Evolutionary conservation across 2,888 invertebrate genomes (phyloP).

Genomic region (Pollenia amentaria): DNA sequence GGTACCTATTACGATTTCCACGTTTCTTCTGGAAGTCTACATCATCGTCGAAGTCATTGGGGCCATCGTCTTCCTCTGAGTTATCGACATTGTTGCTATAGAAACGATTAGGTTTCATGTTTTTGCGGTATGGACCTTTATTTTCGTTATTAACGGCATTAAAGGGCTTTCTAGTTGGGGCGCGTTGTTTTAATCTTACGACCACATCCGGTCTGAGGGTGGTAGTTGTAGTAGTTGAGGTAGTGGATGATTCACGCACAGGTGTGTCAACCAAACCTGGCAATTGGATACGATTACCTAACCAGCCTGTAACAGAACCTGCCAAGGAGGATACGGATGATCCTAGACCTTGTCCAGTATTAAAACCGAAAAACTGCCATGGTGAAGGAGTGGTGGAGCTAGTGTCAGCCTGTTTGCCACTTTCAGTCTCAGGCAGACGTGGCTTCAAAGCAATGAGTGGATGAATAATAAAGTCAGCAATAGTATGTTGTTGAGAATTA

Average conservation of each 20-base stretch:
- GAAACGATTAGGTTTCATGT: slow-evolving; percentile 76
- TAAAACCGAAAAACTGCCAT: slow-evolving; percentile 80
- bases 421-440: slow-evolving; percentile 68
- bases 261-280: slow-evolving; percentile 79
- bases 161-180: slow-evolving; percentile 76
- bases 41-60: slow-evolving; percentile 71
- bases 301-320: slow-evolving; percentile 81
- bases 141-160: slow-evolving; percentile 70
- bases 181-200: slow-evolving; percentile 79
- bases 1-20: slow-evolving; percentile 25
- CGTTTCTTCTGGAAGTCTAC: slow-evolving; percentile 28
- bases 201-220: slow-evolving; percentile 80
- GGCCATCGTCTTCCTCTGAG: slow-evolving; percentile 76
- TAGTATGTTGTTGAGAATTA: slow-evolving; percentile 78
- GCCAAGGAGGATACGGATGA: slow-evolving; percentile 78
- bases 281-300: slow-evolving; percentile 80
- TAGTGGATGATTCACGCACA: slow-evolving; percentile 75
- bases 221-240: slow-evolving; percentile 75
- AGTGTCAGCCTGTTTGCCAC: slow-evolving; percentile 68
- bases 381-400: slow-evolving; percentile 70
- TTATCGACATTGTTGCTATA: slow-evolving; percentile 76
- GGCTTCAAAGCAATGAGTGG: slow-evolving; percentile 81
- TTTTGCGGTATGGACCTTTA: slow-evolving; percentile 50
- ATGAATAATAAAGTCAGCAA: slow-evolving; percentile 81
- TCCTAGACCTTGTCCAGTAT: slow-evolving; percentile 80